Evolutionary conservation across 2,888 invertebrate species (phyloP), one percentile per base, ranked within the genome.

Genomic region (Drosophila kanekoi): DNA sequence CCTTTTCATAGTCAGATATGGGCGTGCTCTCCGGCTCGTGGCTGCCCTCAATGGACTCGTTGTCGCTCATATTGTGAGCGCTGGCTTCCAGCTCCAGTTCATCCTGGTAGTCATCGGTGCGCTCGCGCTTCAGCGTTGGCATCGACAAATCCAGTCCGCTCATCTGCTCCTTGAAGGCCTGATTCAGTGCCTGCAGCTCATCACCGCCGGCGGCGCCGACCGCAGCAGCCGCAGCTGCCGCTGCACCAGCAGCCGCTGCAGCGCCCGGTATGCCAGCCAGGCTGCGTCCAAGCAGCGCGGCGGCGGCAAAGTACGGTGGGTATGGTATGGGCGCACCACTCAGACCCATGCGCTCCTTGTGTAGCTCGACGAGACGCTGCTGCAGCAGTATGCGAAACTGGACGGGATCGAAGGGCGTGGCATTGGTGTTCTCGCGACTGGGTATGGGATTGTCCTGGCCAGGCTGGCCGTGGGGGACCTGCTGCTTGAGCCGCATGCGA

Each of bases 401-500:
- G 77, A 97, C 96, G 28, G 98, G 97, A 93, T 98, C 98, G 92
- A 98, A 98, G 13, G 97, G 96, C 43, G 96, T 95, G 49, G 93
- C 93, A 20, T 95, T 94, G 79, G 95, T 96, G 71, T 92, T 93
- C 89, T 96, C 96, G 20, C 96, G 93, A 38, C 96, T 95, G 3
- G 96, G 96, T 10, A 96, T 95, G 62, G 96, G 95, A 63, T 91
- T 90, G 33, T 91, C 91, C 53, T 96, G 95, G 0, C 95, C 94
- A 23, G 95, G 93, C 81, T 94, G 93, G 0, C 96, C 95, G 88
- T 97, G 97, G 1, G 97, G 96, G 56, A 95, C 95, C 90, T 97
- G 97, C 91, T 97, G 97, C 93, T 99, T 99, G 91, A 98, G 95
- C 72, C 99, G 95, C 98, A 99, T 99, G 86, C 99, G 95, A 92